Evolutionary conservation across 2,113 vertebrate genomes (phyloP).

Genomic region (Alectura lathami): DNA sequence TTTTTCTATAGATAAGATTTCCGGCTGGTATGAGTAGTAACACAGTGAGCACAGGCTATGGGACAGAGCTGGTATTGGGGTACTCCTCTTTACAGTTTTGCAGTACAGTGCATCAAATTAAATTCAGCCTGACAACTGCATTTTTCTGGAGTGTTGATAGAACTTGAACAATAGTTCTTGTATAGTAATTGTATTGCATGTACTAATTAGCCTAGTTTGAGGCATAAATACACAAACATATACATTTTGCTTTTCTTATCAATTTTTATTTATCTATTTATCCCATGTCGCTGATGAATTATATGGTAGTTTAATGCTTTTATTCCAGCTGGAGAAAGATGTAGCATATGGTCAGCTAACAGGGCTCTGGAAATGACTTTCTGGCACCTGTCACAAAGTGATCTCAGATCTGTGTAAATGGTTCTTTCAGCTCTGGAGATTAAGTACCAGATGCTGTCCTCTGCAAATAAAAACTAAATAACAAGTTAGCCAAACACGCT

Average conservation of each 20-base stretch:
- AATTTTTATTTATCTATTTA: conserved; percentile 10
- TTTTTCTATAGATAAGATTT: neutral
- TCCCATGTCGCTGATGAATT: neutral
- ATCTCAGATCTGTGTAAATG: conserved; percentile 71
- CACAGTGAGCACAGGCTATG: neutral
- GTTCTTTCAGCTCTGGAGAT: conserved; percentile 65
- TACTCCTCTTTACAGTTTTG: neutral
- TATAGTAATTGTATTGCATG: neutral
- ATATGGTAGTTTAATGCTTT: conserved; percentile 38
- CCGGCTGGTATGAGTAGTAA: neutral
- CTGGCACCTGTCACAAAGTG: conserved; percentile 65
- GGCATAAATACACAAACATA: neutral
- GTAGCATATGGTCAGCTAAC: conserved; percentile 71
- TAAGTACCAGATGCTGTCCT: conserved; percentile 63
- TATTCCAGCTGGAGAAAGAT: conserved; percentile 41
- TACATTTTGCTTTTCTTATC: neutral
- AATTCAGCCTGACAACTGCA: neutral
- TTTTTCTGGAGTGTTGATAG: neutral
- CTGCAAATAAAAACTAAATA: conserved; percentile 42
- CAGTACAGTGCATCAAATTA: neutral
- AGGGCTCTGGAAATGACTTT: conserved; percentile 63
- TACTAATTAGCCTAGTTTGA: neutral
- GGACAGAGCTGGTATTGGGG: neutral
- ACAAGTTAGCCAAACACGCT: conserved; percentile 17
- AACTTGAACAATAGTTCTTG: neutral